Evolutionary conservation across 2,888 invertebrate genomes (phyloP), one percentile per base, ranked within the genome.

Genomic region (Pardosa pseudoannulata): DNA sequence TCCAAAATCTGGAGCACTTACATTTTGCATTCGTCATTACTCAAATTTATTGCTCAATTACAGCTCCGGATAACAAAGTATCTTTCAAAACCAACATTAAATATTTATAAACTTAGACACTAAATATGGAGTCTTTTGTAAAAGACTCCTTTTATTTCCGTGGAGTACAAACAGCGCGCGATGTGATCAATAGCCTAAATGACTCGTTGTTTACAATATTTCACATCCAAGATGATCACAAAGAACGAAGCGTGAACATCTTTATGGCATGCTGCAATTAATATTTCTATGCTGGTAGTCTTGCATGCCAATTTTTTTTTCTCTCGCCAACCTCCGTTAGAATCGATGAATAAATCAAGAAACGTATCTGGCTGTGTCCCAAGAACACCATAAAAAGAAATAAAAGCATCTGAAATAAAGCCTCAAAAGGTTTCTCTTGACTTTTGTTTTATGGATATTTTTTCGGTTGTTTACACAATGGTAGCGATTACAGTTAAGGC

Each of bases 321-420:
- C 64, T 28, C 50, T 73, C 9, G n/a, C 29, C 65, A 16, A 28
- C 31, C 56, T 39, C 46, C 28, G 28, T 50, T 39, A 23, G 65
- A 83, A 83, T 83, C 83, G 68, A 83, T 83, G 83, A 83, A 83
- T 83, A 83, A 83, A 83, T 83, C 83, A 83, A 83, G 83, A 71
- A 78, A 64, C 71, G 41, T 70, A 19, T 41, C 72, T 83, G 83
- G 83, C 83, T 65, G n/a, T 65, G 39, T 50, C 76, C 83, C 83
- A 78, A 71, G 73, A 78, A 73, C 39, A 73, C 78, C 32, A 83
- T 78, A 67, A 73, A 78, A 83, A 83, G 46, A 74, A 81, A 70
- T 72, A 78, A 73, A 83, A 67, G 29, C 65, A 67, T 67, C 50
- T 67, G 67, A 78, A 83, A 83, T 78, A 83, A 83, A 78, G 83